phyloP scores from a whole-genome alignment of 2,113 vertebrate species.

The Nycticryphes semicollaris region DNA sequence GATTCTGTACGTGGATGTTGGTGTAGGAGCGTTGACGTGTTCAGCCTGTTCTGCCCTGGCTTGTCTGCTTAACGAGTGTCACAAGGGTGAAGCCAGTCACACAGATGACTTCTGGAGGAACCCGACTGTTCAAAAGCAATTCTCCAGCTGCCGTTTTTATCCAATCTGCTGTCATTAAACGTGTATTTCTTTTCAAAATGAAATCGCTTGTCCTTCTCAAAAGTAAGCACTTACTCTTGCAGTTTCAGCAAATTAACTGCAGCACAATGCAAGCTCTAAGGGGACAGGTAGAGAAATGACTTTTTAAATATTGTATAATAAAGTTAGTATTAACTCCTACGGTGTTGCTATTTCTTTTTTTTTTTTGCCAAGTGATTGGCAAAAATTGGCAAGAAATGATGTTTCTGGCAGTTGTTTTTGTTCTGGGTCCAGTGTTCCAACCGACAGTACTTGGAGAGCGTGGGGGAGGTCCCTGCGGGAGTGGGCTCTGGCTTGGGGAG shows the following conservation, averaged over 20 bases:
- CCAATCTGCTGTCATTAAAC: background rate
- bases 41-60: background rate
- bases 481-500: background rate
- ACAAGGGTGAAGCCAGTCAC: background rate
- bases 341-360: background rate
- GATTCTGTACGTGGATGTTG: background rate
- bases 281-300: slow-evolving; percentile 23
- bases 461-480: background rate
- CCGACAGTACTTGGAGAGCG: background rate
- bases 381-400: background rate
- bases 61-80: background rate
- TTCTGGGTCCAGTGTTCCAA: background rate
- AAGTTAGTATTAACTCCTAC: slow-evolving; percentile 47
- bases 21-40: background rate
- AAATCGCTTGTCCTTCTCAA: background rate
- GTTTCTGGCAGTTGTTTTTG: background rate
- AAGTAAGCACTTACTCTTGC: slow-evolving; percentile 25
- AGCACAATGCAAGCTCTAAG: slow-evolving; percentile 35
- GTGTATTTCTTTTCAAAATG: background rate
- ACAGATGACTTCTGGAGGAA: background rate
- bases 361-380: background rate
- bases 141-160: background rate
- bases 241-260: background rate
- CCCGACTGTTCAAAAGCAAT: background rate
- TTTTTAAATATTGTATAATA: slow-evolving; percentile 61